Evolutionary conservation across 2,113 vertebrate genomes (phyloP).

Genomic region (Aptenodytes forsteri): DNA sequence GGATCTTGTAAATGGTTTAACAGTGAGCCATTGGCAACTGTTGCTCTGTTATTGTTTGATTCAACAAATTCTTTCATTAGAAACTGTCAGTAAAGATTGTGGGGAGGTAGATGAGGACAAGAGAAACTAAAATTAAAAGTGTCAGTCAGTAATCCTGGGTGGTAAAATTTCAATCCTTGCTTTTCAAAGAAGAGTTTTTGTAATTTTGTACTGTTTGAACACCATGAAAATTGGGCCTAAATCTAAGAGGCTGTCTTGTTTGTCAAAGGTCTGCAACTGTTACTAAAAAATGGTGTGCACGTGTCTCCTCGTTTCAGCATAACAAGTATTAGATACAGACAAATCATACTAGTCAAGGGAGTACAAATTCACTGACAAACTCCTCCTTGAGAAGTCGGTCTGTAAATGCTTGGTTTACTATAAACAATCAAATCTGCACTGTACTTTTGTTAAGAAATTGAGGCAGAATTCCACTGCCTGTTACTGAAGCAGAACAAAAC

Average conservation of each 20-base stretch:
- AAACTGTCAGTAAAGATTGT: not conserved
- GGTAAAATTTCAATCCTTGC: not conserved
- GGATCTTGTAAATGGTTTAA: not conserved
- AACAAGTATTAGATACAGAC: not conserved
- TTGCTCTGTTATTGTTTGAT: not conserved
- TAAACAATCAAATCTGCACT: not conserved
- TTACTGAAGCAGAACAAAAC: not conserved
- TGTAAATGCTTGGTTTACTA: not conserved
- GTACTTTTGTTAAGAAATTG: not conserved
- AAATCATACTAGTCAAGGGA: not conserved
- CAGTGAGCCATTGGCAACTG: not conserved
- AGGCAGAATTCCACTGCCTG: not conserved
- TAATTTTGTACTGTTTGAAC: not conserved
- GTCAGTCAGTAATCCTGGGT: not conserved
- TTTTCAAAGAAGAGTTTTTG: not conserved
- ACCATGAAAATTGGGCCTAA: not conserved
- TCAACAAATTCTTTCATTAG: not conserved
- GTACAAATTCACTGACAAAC: not conserved
- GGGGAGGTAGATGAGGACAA: not conserved
- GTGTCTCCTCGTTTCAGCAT: not conserved
- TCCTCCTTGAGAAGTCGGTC: not conserved
- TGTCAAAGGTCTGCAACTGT: not conserved
- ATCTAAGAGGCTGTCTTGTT: not conserved
- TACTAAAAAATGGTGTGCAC: not conserved
- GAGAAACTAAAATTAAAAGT: not conserved